Evolutionary conservation across 2,888 invertebrate genomes (phyloP).

Genomic region (Lasioglossum calceatum): DNA sequence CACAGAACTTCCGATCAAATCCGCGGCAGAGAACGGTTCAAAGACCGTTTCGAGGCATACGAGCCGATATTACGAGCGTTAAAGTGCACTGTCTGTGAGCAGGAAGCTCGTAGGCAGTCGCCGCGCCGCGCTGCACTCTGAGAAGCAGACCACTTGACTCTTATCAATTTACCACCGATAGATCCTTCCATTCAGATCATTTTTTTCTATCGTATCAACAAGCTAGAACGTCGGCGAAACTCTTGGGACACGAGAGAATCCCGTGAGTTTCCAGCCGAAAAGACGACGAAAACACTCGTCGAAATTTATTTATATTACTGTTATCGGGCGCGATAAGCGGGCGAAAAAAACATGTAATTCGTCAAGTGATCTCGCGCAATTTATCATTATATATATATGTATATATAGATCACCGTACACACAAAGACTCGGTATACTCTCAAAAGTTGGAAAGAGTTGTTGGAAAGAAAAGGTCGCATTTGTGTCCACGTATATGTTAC

Average conservation of each 20-base stretch:
- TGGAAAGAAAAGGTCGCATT: slow-evolving; percentile 59
- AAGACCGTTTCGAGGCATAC: neutral
- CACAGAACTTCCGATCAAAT: neutral
- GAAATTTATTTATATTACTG: neutral
- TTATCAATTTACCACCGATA: neutral
- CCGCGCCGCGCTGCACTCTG: slow-evolving; percentile 69
- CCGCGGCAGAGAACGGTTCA: neutral
- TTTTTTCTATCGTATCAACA: neutral
- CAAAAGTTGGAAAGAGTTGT: slow-evolving; percentile 38
- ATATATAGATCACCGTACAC: slow-evolving; percentile 60
- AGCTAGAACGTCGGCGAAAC: slow-evolving; percentile 25
- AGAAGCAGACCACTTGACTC: slow-evolving; percentile 65
- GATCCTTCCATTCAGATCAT: neutral
- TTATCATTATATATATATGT: slow-evolving; percentile 57
- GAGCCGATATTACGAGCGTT: neutral
- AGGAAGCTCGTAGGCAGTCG: slow-evolving; percentile 44
- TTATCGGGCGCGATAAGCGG: slow-evolving; percentile 4
- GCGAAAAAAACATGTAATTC: slow-evolving; percentile 15
- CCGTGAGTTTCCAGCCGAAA: slow-evolving; percentile 38
- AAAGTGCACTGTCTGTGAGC: slow-evolving; percentile 23
- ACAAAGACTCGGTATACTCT: slow-evolving; percentile 62
- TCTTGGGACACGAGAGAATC: slow-evolving; percentile 34
- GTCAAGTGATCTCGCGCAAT: slow-evolving; percentile 82
- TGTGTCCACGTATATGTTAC: slow-evolving; percentile 58
- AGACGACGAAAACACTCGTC: neutral